These are phyloP conservation scores for Periophthalmus magnuspinnatus DNA, from an alignment of 2,797 vertebrate species.

Conservation along the genomic window DNA sequence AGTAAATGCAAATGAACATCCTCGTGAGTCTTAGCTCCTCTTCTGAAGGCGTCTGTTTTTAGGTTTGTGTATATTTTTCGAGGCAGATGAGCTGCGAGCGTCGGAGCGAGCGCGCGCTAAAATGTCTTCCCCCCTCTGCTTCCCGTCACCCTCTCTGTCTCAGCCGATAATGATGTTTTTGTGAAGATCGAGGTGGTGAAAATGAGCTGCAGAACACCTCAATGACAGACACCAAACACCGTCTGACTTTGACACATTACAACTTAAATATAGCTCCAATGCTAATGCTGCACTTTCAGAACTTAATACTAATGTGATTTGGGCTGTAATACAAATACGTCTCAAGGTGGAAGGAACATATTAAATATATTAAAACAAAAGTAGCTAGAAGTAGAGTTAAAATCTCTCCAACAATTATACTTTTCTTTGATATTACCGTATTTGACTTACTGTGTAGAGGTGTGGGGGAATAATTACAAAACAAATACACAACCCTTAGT, in stretches of 20 bases:
- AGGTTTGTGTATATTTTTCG: conserved; percentile 16
- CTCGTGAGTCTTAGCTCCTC: not conserved
- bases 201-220: conserved; percentile 25
- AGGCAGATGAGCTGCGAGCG: conserved; percentile 15
- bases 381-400: too few species aligned
- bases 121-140: conserved; percentile 17
- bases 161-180: conserved; percentile 33
- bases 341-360: too few species aligned
- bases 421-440: too few species aligned
- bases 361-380: too few species aligned
- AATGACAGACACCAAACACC: not conserved
- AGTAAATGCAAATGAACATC: conserved; percentile 34
- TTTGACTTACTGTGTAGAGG: too few species aligned
- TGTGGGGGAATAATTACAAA: too few species aligned
- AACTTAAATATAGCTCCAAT: not conserved
- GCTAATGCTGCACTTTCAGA: not conserved
- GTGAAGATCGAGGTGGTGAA: conserved; percentile 13
- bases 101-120: conserved; percentile 14
- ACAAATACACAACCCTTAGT: too few species aligned
- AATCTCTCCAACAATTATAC: too few species aligned
- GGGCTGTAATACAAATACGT: not conserved
- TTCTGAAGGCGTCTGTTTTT: not conserved
- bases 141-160: conserved; percentile 11
- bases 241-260: not conserved
- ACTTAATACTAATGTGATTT: not conserved